Evolutionary conservation across 2,113 vertebrate genomes (phyloP).

Genomic region (Cryptotis parvus): DNA sequence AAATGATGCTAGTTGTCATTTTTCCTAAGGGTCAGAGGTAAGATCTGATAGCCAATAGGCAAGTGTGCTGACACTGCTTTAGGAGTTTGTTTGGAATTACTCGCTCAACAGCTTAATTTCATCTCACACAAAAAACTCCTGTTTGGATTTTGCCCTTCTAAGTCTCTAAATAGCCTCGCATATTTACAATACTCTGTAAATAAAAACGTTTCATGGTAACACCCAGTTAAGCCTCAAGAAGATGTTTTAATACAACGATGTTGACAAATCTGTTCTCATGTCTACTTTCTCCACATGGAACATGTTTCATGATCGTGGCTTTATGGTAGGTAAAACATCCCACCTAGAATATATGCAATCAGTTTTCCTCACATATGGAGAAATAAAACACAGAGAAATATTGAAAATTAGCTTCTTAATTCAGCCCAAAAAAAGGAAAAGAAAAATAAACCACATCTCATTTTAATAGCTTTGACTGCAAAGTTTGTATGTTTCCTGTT

Average conservation of each 20-base stretch:
- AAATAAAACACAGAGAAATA: not conserved
- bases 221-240: not conserved
- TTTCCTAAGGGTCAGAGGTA: not conserved
- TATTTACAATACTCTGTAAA: no score
- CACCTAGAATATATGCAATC: not conserved
- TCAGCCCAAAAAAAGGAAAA: not conserved
- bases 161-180: not conserved
- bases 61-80: not conserved
- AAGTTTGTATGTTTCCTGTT: not conserved
- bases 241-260: not conserved
- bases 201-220: not conserved
- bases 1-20: not conserved
- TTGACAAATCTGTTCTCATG: not conserved
- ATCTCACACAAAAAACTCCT: slow-evolving; percentile 21
- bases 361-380: slow-evolving; percentile 31
- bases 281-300: not conserved
- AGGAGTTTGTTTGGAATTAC: not conserved
- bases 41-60: not conserved
- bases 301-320: not conserved
- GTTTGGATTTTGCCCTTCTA: not conserved
- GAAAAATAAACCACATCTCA: not conserved
- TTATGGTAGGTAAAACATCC: slow-evolving; percentile 30
- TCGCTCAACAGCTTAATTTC: not conserved
- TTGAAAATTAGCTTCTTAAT: not conserved
- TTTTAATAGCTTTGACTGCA: not conserved